Base-by-base conservation (phyloP, 2,797 vertebrate genomes). In the Ispidina lecontei region DNA sequence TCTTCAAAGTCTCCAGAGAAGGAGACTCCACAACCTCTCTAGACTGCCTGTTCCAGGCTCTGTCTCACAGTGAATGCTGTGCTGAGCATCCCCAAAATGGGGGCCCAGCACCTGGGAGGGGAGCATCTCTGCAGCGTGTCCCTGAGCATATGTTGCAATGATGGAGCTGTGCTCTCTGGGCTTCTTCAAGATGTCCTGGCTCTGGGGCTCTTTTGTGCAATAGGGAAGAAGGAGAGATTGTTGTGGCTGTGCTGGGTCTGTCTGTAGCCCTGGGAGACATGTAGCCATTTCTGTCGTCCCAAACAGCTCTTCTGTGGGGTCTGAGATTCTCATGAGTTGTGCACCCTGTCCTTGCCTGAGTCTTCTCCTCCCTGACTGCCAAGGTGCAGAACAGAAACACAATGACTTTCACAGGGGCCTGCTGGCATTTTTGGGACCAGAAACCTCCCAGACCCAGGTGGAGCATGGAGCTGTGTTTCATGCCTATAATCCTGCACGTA, bases 241-340 rank as follows among this genome's bases (percentile, higher is more conserved):
- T 4, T 58, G 69, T 19, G 49, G 43, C 26, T 46, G 20, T 16
- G 43, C 63, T 64, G 58, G 33, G 25, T 12, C 35, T 59, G 52
- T 46, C 59, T 70, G 46, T 52, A 70, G 31, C 58, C 37, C 28
- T 1, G 0, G 0, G 4, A 37, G 43, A 37, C 37, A 5, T 0
- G 2, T 46, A 29, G 21, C 4, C 23, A 44, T 43, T 59, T 17
- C 14, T 35, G 28, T 12, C 62, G 31, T 22, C 59, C 31, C 39
- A 16, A 26, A 22, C 2, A 22, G 20, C 17, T 12, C 41, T 59
- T 59, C 17, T 49, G 63, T 15, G 1, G 2, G 26, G n/a, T 29
- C 31, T 19, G 59, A 26, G 33, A n/a, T 59, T 23, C 59, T 79
- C 39, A 12, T 1, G 5, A 19, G 54, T 1, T 2, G 1, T 15